These are phyloP conservation scores for Gracilinanus agilis DNA, from an alignment of 2,113 vertebrate species.

Conservation along the genomic window DNA sequence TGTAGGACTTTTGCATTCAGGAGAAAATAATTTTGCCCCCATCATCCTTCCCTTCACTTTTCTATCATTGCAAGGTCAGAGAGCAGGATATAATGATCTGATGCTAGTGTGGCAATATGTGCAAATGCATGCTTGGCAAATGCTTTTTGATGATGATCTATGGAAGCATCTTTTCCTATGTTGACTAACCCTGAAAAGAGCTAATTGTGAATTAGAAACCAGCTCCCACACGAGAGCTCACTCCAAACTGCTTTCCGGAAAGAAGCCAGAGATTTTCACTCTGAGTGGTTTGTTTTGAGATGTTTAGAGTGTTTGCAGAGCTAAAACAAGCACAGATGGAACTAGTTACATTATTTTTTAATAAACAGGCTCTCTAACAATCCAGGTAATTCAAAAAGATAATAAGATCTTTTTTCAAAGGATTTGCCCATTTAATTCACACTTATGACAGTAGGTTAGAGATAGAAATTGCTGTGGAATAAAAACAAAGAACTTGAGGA, in stretches of 20 bases:
- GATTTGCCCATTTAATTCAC: constrained; percentile 35
- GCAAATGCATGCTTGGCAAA: neutral
- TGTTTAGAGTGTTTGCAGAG: neutral
- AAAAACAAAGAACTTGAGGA: constrained; percentile 8
- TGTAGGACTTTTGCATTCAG: constrained; percentile 28
- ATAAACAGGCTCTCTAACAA: neutral
- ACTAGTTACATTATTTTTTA: constrained; percentile 52
- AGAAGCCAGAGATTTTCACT: neutral
- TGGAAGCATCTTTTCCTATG: constrained; percentile 25
- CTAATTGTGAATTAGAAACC: constrained; percentile 19
- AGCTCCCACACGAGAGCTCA: neutral
- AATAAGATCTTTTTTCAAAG: constrained; percentile 39
- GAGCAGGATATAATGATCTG: neutral
- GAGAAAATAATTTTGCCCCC: neutral
- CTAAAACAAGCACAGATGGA: constrained; percentile 31
- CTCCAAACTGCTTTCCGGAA: constrained; percentile 16
- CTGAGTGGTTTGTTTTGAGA: constrained; percentile 34
- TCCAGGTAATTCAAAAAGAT: constrained; percentile 28
- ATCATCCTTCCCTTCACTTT: neutral
- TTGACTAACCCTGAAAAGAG: constrained; percentile 15
- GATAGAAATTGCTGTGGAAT: constrained; percentile 9
- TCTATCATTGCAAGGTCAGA: neutral
- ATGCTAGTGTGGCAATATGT: neutral
- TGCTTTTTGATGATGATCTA: neutral
- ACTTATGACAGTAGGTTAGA: constrained; percentile 21